Evolutionary conservation across 2,797 vertebrate species (phyloP).

Genomic region (Chelidonichthys spinosus): DNA sequence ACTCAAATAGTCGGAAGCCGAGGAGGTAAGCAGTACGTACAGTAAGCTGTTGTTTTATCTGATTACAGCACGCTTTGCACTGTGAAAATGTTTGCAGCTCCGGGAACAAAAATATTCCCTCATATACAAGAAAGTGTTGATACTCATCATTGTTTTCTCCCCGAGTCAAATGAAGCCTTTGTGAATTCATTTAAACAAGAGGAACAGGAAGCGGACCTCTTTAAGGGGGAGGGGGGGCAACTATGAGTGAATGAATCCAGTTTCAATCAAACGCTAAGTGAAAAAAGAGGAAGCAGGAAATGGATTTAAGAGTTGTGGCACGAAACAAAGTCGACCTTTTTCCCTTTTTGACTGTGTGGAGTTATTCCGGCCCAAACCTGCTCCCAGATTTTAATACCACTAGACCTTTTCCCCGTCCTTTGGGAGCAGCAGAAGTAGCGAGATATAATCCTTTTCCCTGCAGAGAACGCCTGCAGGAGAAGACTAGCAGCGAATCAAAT

Average conservation of each 20-base stretch:
- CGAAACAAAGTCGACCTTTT: constrained; percentile 61
- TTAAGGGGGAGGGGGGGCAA: constrained; percentile 9
- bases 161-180: constrained; percentile 61
- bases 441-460: constrained; percentile 79
- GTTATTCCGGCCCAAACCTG: constrained; percentile 69
- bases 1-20: constrained; percentile 71
- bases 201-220: constrained; percentile 59
- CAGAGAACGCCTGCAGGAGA: constrained; percentile 67
- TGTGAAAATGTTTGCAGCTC: constrained; percentile 7
- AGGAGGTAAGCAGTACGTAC: constrained; percentile 65
- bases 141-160: constrained; percentile 69
- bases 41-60: constrained; percentile 25
- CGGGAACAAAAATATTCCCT: constrained; percentile 42
- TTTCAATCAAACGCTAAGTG: constrained; percentile 54
- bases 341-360: constrained; percentile 38
- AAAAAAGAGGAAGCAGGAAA: constrained; percentile 46
- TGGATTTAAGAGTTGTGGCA: constrained; percentile 45
- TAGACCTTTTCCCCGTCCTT: constrained; percentile 63
- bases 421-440: constrained; percentile 51
- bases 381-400: constrained; percentile 71
- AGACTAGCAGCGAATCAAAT: constrained; percentile 71
- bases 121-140: constrained; percentile 67
- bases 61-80: constrained; percentile 36
- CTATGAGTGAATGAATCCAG: constrained; percentile 52
- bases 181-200: constrained; percentile 76